Evolutionary conservation across 2,113 vertebrate genomes (phyloP).

Genomic region (Hypocryptadius cinnamomeus): DNA sequence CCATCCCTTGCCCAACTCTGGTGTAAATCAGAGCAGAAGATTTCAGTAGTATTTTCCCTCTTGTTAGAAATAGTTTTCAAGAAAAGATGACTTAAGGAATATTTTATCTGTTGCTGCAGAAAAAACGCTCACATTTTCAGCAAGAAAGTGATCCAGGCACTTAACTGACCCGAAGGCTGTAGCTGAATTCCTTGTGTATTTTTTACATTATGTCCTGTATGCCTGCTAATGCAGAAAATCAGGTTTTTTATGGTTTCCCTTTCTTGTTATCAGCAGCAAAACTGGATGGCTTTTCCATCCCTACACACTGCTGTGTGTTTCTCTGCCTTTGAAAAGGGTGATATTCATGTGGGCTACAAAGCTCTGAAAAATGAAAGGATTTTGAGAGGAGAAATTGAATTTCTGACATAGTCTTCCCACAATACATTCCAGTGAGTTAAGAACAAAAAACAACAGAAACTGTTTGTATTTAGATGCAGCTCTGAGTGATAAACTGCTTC

Average conservation of each 20-base stretch:
- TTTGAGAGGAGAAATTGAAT: neutral
- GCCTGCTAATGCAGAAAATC: neutral
- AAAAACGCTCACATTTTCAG: neutral
- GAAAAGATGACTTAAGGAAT: neutral
- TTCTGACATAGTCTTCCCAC: constrained; percentile 29
- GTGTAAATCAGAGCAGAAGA: neutral
- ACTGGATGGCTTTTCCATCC: neutral
- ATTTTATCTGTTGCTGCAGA: neutral
- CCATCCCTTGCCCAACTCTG: neutral
- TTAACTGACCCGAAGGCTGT: neutral
- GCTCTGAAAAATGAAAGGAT: neutral
- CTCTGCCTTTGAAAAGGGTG: neutral
- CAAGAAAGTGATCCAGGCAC: neutral
- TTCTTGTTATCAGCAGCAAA: neutral
- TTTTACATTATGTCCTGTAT: neutral
- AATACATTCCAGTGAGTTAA: neutral
- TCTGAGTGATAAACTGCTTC: neutral
- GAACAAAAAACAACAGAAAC: neutral
- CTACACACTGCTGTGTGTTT: neutral
- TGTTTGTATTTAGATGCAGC: neutral
- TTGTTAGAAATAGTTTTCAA: neutral
- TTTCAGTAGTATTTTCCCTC: neutral
- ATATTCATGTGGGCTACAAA: neutral
- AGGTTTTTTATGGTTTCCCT: neutral
- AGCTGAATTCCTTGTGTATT: neutral